A percentile compares a stretch with the other conserved stretches of the same genome.
phyloP scores from a whole-genome alignment of 2,888 invertebrate genomes.

The Eristalinus sepulchralis region DNA sequence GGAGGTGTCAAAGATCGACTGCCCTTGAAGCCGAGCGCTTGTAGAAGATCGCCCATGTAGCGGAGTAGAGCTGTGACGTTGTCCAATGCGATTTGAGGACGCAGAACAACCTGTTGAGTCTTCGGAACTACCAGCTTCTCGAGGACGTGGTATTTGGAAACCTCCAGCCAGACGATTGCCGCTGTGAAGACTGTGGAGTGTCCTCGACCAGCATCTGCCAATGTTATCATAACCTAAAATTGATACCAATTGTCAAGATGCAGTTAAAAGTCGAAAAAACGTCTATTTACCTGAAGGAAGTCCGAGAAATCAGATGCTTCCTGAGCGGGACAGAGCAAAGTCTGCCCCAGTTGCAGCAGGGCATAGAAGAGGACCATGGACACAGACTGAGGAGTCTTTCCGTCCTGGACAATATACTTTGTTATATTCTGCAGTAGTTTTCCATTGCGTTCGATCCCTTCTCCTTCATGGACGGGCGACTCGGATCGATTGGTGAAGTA shows the following conservation, averaged over 20 bases:
- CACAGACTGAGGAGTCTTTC: constrained; percentile 77
- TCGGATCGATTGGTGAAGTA: constrained; percentile 81
- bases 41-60: constrained; percentile 88
- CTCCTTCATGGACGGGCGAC: constrained; percentile 77
- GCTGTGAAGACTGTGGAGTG: constrained; percentile 91
- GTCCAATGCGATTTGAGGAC: constrained; percentile 83
- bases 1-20: constrained; percentile 85
- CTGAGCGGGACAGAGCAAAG: constrained; percentile 84
- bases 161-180: constrained; percentile 89
- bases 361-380: constrained; percentile 85
- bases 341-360: constrained; percentile 87
- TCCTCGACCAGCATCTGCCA: constrained; percentile 90
- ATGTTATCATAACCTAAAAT: constrained; percentile 86
- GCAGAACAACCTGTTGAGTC: constrained; percentile 72
- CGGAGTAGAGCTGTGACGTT: constrained; percentile 92
- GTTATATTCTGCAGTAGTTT: constrained; percentile 87
- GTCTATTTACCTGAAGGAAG: constrained; percentile 82
- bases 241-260: neutral
- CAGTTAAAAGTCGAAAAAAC: neutral
- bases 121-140: constrained; percentile 74
- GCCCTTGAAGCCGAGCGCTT: constrained; percentile 78
- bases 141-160: constrained; percentile 83
- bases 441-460: constrained; percentile 84
- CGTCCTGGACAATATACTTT: constrained; percentile 87
- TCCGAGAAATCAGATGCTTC: constrained; percentile 90